Evolutionary conservation across 2,113 vertebrate genomes (phyloP).

Genomic region (Tragelaphus buxtoni): DNA sequence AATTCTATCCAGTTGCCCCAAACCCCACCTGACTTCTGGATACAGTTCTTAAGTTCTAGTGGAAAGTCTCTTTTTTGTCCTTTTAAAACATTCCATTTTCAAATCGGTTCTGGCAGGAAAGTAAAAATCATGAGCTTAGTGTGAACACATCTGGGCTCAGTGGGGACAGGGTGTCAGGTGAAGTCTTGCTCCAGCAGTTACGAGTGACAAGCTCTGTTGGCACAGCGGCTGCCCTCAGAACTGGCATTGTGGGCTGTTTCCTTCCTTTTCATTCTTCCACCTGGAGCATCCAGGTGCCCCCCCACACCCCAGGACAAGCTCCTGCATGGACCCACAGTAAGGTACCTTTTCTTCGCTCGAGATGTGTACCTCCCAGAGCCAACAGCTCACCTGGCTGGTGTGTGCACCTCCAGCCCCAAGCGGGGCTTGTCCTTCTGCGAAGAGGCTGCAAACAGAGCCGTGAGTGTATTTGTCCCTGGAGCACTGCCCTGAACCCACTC

Average conservation of each 20-base stretch:
- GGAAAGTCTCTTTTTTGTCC: background rate
- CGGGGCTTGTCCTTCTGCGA: background rate
- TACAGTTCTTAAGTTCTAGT: fast-evolving
- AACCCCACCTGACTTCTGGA: background rate
- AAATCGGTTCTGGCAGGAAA: background rate
- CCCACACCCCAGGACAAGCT: fast-evolving
- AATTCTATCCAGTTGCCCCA: background rate
- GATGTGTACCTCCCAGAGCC: background rate
- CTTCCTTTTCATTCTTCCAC: background rate
- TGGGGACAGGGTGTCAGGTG: fast-evolving
- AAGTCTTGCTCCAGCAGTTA: background rate
- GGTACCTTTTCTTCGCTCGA: fast-evolving
- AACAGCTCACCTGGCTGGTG: fast-evolving
- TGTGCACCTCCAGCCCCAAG: fast-evolving
- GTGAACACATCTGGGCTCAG: fast-evolving
- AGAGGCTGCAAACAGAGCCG: background rate
- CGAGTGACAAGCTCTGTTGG: background rate
- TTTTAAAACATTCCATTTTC: background rate
- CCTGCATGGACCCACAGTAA: background rate
- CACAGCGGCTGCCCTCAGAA: fast-evolving
- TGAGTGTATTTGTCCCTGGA: fast-evolving
- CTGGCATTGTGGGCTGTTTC: fast-evolving
- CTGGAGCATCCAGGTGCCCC: fast-evolving
- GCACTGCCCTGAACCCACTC: fast-evolving
- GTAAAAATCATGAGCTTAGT: background rate